phyloP scores from a whole-genome alignment of 2,888 invertebrate genomes.

The Colletes collaris region DNA sequence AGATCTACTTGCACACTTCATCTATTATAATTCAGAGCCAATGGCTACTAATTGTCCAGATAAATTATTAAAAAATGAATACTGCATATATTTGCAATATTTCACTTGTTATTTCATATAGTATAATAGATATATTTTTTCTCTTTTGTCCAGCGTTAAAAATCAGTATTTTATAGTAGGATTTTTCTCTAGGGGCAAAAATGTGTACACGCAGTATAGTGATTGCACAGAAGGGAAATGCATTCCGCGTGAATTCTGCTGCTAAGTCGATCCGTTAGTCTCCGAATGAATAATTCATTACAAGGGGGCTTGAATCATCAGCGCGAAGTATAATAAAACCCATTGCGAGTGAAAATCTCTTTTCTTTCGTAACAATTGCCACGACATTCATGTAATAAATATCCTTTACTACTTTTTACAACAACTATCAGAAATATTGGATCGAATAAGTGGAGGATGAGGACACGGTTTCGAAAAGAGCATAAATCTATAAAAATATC shows the following conservation, averaged over 20 bases:
- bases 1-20: too few species aligned
- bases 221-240: slow-evolving; percentile 36
- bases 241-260: slow-evolving; percentile 53
- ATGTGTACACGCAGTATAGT: neutral
- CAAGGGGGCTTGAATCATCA: slow-evolving; percentile 25
- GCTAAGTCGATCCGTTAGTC: slow-evolving; percentile 55
- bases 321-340: slow-evolving; percentile 12
- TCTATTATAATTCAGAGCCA: too few species aligned
- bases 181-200: neutral
- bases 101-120: too few species aligned
- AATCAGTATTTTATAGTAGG: neutral
- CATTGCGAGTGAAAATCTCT: slow-evolving; percentile 20
- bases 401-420: too few species aligned
- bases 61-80: too few species aligned
- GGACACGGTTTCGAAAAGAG: too few species aligned
- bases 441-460: too few species aligned
- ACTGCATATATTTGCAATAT: too few species aligned
- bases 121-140: neutral
- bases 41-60: too few species aligned
- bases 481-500: too few species aligned
- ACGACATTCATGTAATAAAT: neutral
- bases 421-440: too few species aligned
- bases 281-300: slow-evolving; percentile 55
- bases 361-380: slow-evolving; percentile 32
- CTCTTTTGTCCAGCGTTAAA: slow-evolving; percentile 12